Evolutionary conservation across 2,113 vertebrate genomes (phyloP).

Genomic region (Neomonachus schauinslandi): DNA sequence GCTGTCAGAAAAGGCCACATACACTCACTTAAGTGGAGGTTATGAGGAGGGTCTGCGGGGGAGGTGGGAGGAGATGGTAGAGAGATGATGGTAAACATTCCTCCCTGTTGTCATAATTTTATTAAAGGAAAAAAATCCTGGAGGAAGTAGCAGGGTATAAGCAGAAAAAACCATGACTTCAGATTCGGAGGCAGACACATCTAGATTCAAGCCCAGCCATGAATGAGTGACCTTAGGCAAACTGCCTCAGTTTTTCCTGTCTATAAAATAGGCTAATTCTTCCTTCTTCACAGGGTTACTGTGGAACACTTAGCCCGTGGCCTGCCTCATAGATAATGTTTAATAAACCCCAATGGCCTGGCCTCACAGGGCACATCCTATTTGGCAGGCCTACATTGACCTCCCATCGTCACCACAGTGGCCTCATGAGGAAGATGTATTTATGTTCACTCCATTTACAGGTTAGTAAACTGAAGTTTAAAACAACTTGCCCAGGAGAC

Average conservation of each 20-base stretch:
- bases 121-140: background rate
- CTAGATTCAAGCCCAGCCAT: background rate
- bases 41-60: background rate
- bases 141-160: background rate
- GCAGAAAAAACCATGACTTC: background rate
- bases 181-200: background rate
- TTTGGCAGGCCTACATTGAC: background rate
- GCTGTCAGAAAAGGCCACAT: background rate
- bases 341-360: background rate
- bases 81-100: background rate
- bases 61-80: background rate
- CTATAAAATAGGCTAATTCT: background rate
- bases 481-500: background rate
- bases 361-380: background rate
- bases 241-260: background rate
- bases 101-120: background rate
- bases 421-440: background rate
- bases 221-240: background rate
- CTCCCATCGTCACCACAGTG: background rate
- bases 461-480: constrained; percentile 11
- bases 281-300: background rate
- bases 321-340: background rate
- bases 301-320: background rate
- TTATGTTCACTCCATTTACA: background rate
- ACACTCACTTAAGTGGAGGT: background rate